Conservation (phyloP, 2,888 invertebrate genomes). For the Himalopsyche japonica region DNA sequence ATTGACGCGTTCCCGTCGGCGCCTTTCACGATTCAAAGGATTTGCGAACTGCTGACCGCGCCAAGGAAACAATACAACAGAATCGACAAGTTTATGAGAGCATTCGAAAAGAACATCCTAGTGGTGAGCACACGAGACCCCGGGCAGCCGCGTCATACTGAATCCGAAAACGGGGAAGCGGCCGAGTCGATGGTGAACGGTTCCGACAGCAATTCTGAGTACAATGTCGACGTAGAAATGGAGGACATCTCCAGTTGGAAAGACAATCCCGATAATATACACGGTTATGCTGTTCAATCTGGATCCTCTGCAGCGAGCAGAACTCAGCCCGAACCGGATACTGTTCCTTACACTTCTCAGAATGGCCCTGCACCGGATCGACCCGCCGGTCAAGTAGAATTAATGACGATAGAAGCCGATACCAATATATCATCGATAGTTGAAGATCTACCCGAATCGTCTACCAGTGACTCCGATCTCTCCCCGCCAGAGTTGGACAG, state of each 20-base stretch:
- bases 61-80: conserved; percentile 94
- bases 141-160: conserved; percentile 62
- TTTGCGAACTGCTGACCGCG: conserved; percentile 90
- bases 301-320: conserved; percentile 47
- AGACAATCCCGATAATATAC: conserved; percentile 49
- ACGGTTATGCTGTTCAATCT: conserved; percentile 51
- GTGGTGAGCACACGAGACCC: conserved; percentile 80
- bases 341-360: conserved; percentile 6
- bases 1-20: conserved; percentile 85
- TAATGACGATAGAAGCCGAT: conserved; percentile 24
- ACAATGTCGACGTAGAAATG: conserved; percentile 61
- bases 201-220: conserved; percentile 60
- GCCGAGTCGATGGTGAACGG: conserved; percentile 64
- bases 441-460: conserved; percentile 19
- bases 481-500: conserved; percentile 10
- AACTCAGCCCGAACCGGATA: not conserved
- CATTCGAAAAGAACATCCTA: conserved; percentile 91
- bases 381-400: conserved; percentile 15
- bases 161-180: conserved; percentile 68
- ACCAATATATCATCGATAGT: not conserved
- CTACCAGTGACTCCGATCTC: conserved; percentile 14
- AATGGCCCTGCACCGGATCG: conserved; percentile 14
- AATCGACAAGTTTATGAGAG: conserved; percentile 95
- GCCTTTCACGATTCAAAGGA: conserved; percentile 93
- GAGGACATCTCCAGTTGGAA: conserved; percentile 58